These are phyloP conservation scores for Lophochroa leadbeateri DNA, from an alignment of 2,113 vertebrate species.

Conservation along the genomic window DNA sequence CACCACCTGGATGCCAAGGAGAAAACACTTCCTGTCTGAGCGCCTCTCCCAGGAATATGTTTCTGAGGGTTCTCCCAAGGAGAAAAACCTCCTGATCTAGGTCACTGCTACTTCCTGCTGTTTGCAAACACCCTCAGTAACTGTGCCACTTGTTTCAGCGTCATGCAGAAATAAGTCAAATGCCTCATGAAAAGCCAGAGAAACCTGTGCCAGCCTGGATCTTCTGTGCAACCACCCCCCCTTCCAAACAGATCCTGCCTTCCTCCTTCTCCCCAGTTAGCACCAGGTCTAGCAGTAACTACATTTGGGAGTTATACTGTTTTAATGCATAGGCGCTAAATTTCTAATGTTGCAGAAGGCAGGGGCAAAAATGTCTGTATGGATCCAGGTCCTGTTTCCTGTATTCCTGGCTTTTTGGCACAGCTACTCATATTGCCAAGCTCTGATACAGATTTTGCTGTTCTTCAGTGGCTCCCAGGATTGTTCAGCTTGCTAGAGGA, in stretches of 20 bases:
- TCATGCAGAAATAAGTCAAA: not conserved
- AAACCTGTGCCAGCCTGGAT: not conserved
- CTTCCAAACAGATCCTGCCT: not conserved
- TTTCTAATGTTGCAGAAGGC: not conserved
- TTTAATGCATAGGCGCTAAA: not conserved
- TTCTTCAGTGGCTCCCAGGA: not conserved
- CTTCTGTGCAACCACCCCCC: not conserved
- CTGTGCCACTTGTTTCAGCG: not conserved
- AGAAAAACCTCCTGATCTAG: not conserved
- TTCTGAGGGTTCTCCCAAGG: not conserved
- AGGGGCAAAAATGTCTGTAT: not conserved
- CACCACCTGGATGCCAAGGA: fast-evolving
- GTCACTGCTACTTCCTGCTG: not conserved
- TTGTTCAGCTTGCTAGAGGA: not conserved
- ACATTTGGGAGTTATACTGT: not conserved
- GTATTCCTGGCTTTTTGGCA: not conserved
- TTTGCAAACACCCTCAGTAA: not conserved
- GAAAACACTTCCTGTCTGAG: fast-evolving
- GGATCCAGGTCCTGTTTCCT: not conserved
- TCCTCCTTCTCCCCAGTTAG: not conserved
- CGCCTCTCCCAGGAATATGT: not conserved
- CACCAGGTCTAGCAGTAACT: not conserved
- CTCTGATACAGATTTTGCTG: not conserved
- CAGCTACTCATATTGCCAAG: not conserved
- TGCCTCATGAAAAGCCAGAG: not conserved